Conservation (phyloP, 1,140 invertebrate genomes). For the Carposina sasakii region DNA sequence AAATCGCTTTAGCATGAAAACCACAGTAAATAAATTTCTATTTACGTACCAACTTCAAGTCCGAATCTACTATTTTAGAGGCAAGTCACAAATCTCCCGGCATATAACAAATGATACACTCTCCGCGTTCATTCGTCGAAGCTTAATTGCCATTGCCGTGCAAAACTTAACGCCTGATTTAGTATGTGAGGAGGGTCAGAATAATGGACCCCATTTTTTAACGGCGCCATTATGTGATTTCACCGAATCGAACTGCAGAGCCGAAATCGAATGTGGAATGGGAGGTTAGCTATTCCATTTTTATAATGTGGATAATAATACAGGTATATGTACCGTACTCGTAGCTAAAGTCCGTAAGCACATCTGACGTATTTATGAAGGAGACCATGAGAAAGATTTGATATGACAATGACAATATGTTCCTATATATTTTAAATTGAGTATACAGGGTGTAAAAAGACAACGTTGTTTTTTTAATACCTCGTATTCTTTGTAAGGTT, state of each 20-base stretch:
- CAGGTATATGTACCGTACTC: not conserved
- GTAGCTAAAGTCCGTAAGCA: not conserved
- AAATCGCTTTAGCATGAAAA: no score
- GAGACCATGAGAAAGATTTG: not conserved
- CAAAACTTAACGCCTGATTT: constrained; percentile 17
- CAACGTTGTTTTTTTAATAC: no score
- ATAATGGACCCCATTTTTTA: no score
- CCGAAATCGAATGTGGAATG: not conserved
- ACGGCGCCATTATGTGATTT: constrained; percentile 1
- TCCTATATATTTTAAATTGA: no score
- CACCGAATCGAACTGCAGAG: not conserved
- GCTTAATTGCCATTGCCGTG: constrained; percentile 12
- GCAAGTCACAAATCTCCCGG: no score
- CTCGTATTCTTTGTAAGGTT: no score
- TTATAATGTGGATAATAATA: not conserved
- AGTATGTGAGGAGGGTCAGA: constrained; percentile 13
- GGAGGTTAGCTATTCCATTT: not conserved
- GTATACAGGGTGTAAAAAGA: no score
- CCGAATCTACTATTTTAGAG: no score
- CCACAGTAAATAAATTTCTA: no score
- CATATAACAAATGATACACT: no score
- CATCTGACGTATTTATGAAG: not conserved
- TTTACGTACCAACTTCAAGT: no score
- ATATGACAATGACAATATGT: not conserved
- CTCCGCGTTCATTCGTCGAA: no score